Conservation (phyloP, 2,888 invertebrate species). For the Limnephilus auricula region DNA sequence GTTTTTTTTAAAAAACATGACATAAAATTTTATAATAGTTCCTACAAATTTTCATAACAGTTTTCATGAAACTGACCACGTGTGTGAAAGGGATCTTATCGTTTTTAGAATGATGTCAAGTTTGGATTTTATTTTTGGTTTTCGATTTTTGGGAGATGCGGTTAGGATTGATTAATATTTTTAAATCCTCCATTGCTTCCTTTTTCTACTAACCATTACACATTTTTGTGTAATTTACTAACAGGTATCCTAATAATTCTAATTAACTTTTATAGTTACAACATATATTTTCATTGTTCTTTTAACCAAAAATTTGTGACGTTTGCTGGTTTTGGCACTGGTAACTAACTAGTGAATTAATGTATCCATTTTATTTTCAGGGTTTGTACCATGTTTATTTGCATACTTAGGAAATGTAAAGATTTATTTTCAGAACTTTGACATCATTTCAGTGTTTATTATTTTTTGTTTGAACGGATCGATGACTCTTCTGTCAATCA, state of each 20-base stretch:
- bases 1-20: not conserved
- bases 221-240: not conserved
- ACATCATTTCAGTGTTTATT: not conserved
- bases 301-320: not conserved
- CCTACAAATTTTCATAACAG: slow-evolving; percentile 10
- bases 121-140: slow-evolving; percentile 2
- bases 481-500: not conserved
- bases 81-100: slow-evolving; percentile 40
- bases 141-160: not conserved
- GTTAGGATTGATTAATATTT: not conserved
- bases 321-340: not conserved
- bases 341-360: not conserved
- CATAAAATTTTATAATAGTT: not conserved
- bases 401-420: not conserved
- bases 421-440: slow-evolving; percentile 7
- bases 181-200: not conserved
- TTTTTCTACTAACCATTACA: not conserved
- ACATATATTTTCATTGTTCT: too few species aligned
- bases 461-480: not conserved
- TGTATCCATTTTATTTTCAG: not conserved
- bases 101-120: slow-evolving; percentile 45
- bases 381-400: not conserved
- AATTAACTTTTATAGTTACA: too few species aligned
- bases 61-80: slow-evolving; percentile 11
- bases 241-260: not conserved